These are phyloP conservation scores for Sparus aurata DNA, from an alignment of 2,797 vertebrate species.

Conservation along the genomic window DNA sequence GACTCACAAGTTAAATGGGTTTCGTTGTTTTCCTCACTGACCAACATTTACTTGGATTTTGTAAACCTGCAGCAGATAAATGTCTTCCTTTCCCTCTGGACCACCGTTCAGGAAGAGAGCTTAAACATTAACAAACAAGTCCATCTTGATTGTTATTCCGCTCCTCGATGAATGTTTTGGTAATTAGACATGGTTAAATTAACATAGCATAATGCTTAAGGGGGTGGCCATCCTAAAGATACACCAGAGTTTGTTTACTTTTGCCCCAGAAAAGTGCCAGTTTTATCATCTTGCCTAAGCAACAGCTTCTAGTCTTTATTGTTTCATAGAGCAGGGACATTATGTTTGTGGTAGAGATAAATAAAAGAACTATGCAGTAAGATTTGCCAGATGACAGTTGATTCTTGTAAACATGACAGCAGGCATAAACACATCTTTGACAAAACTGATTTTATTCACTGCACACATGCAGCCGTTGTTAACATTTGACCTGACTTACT, in stretches of 20 bases:
- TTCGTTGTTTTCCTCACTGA: slow-evolving; percentile 3
- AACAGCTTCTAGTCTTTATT: background rate
- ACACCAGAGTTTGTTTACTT: slow-evolving; percentile 10
- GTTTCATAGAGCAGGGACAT: background rate
- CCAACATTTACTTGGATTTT: background rate
- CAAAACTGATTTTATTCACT: background rate
- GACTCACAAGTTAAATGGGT: slow-evolving; percentile 22
- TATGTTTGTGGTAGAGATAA: slow-evolving; percentile 23
- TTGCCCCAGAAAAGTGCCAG: background rate
- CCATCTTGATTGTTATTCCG: slow-evolving; percentile 22
- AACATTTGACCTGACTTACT: background rate
- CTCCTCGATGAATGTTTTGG: slow-evolving; percentile 21
- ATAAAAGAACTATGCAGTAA: background rate
- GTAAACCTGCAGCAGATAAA: slow-evolving; percentile 6
- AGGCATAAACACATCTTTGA: background rate
- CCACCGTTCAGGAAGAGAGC: background rate
- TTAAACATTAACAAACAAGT: slow-evolving; percentile 26
- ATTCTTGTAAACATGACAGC: slow-evolving; percentile 8
- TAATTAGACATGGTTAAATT: slow-evolving; percentile 6
- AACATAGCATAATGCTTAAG: background rate
- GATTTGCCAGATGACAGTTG: background rate
- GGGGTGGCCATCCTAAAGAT: slow-evolving; percentile 1
- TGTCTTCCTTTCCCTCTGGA: background rate
- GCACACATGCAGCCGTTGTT: background rate
- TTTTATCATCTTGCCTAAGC: background rate